Percentiles rank a stretch among this genome's conserved stretches.
phyloP scores from a whole-genome alignment of 1,140 invertebrate genomes.

The Zeugodacus cucurbitae region DNA sequence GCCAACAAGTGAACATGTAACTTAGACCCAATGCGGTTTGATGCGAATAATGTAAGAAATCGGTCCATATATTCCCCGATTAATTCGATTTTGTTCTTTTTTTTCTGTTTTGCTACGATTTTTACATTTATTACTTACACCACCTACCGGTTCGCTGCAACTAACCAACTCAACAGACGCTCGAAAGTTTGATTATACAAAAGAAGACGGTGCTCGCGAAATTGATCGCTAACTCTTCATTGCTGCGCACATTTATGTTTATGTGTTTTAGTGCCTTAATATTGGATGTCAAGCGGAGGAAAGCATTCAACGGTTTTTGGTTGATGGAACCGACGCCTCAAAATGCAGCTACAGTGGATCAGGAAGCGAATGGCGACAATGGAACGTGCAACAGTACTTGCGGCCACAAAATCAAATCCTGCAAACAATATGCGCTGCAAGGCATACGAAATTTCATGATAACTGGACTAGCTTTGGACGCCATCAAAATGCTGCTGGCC shows the following conservation, averaged over 20 bases:
- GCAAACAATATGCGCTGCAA: constrained; percentile 40
- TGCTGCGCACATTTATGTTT: constrained; percentile 49
- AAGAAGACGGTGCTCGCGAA: constrained; percentile 44
- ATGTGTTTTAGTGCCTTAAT: constrained; percentile 51
- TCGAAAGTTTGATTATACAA: constrained; percentile 50
- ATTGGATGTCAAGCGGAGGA: constrained; percentile 48
- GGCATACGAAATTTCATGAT: constrained; percentile 51
- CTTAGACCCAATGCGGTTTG: no score
- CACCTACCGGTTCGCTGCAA: no score
- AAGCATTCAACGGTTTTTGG: constrained; percentile 51
- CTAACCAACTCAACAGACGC: constrained; percentile 41
- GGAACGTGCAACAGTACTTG: neutral
- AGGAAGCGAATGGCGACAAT: neutral
- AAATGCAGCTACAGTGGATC: neutral
- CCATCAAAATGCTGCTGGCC: constrained; percentile 47
- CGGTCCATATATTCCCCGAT: no score
- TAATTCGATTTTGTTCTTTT: no score
- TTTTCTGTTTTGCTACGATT: no score
- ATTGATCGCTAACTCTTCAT: constrained; percentile 37
- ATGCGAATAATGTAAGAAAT: no score
- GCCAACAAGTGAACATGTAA: no score
- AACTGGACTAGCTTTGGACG: constrained; percentile 50
- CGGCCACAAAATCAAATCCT: neutral
- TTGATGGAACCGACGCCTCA: constrained; percentile 47
- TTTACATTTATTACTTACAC: no score